Base-by-base conservation (phyloP, 2,797 vertebrate genomes). In the Anguilla anguilla region DNA sequence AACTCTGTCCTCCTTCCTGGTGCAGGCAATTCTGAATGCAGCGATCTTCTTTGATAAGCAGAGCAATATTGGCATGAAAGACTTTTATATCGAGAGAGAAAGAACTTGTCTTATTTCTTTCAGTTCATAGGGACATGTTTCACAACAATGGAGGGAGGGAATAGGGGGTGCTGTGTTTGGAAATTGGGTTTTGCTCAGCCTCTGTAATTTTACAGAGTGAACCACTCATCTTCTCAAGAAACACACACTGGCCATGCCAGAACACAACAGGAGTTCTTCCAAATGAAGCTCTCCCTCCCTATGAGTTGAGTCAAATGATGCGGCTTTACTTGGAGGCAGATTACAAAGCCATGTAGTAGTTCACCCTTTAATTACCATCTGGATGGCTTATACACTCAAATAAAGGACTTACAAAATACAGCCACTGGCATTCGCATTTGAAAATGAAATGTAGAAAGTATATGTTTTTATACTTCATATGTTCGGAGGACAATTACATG, bases 131-230 rank as follows among this genome's bases (percentile, higher is more conserved):
- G 28, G 22, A 82, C 79, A 82, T 82, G 43, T 46, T 82, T 25
- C 79, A 49, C 22, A 82, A 82, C 79, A 82, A 51, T 82, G 46
- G 46, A 43, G 1, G 39, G 69, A 19, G 69, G 74, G 74, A 79
- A 43, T 22, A 46, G 6, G 79, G 79, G 46, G 2, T 82, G 46
- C 79, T 51, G 46, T 11, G 79, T 49, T 49, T 82, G 22, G 46
- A 22, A 82, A 82, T 51, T 15, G 6, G 46, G 46, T 46, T 82
- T n/a, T 11, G 35, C n/a, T 19, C 77, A 46, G 19, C 39, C 28
- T 35, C 77, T 46, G 77, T 46, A 81, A 81, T 81, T 43, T 81
- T 39, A 81, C 77, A 81, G 79, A 51, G 19, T 82, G 43, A 82
- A n/a, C 79, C 19, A 82, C 46, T 49, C 25, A 51, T 82, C 79